Conservation (phyloP, 2,888 invertebrate genomes). For the Pharmacophagus antenor region DNA sequence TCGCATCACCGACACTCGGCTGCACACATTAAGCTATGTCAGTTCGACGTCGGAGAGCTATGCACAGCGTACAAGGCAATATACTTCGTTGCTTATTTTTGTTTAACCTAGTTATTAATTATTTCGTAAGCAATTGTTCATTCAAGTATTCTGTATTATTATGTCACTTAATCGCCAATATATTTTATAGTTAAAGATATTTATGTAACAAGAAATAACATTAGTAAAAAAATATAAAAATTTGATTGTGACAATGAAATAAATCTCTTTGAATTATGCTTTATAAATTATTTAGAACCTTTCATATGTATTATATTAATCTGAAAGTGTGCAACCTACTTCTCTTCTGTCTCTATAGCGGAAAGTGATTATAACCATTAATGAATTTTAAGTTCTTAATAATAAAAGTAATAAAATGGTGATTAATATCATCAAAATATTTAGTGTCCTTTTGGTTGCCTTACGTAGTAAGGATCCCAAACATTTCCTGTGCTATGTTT, state of each 20-base stretch:
- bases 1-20: slow-evolving; percentile 99
- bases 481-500: slow-evolving; percentile 32
- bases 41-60: slow-evolving; percentile 45
- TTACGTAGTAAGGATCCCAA: slow-evolving; percentile 24
- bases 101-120: slow-evolving; percentile 20
- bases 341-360: too few species aligned
- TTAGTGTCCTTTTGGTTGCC: not conserved
- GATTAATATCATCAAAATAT: too few species aligned
- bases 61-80: slow-evolving; percentile 51
- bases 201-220: not conserved
- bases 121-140: slow-evolving; percentile 9
- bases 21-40: slow-evolving; percentile 81
- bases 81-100: slow-evolving; percentile 46
- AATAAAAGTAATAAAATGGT: too few species aligned
- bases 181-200: slow-evolving; percentile 5
- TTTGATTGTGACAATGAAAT: not conserved
- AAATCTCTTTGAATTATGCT: not conserved
- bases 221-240: not conserved
- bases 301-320: too few species aligned
- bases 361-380: not conserved
- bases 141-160: slow-evolving; percentile 15
- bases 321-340: too few species aligned
- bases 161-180: slow-evolving; percentile 14
- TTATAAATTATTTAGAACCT: too few species aligned
- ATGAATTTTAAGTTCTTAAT: not conserved